Evolutionary conservation across 2,888 invertebrate species (phyloP).

Genomic region (Mamestra brassicae): DNA sequence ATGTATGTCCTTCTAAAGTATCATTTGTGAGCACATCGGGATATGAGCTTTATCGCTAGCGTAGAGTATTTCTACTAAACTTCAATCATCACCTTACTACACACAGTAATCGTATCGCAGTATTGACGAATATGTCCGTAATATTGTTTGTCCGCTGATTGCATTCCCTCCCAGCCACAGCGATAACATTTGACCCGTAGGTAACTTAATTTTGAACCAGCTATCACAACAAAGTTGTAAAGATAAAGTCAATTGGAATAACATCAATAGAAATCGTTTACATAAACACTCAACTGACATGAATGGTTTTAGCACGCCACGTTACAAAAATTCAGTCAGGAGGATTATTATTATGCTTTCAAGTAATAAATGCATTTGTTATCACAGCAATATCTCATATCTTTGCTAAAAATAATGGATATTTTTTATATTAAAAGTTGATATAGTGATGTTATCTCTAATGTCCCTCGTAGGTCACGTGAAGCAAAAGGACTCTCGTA

Average conservation of each 20-base stretch:
- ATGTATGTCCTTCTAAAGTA: too few relatives aligned
- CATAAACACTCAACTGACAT: background rate
- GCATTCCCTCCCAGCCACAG: conserved; percentile 27
- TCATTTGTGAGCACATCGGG: background rate
- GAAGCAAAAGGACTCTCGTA: background rate
- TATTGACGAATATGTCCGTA: conserved; percentile 17
- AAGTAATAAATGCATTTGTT: conserved; percentile 8
- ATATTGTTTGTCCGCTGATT: conserved; percentile 39
- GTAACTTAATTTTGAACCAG: conserved; percentile 50
- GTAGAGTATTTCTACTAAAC: background rate
- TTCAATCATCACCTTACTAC: background rate
- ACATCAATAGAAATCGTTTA: conserved; percentile 30
- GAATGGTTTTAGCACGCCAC: background rate
- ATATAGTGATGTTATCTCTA: conserved; percentile 11
- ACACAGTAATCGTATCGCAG: background rate
- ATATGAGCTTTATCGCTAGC: background rate
- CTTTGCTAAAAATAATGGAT: background rate
- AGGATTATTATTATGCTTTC: background rate
- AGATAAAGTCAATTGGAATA: conserved; percentile 57
- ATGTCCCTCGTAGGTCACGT: conserved; percentile 16
- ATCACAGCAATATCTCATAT: conserved; percentile 22
- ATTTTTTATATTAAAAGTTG: conserved; percentile 6
- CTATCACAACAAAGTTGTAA: conserved; percentile 53
- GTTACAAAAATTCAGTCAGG: background rate
- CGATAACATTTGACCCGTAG: conserved; percentile 52